Evolutionary conservation across 2,113 vertebrate species (phyloP).

Genomic region (crab-eating macaque (Macaca fascicularis)): DNA sequence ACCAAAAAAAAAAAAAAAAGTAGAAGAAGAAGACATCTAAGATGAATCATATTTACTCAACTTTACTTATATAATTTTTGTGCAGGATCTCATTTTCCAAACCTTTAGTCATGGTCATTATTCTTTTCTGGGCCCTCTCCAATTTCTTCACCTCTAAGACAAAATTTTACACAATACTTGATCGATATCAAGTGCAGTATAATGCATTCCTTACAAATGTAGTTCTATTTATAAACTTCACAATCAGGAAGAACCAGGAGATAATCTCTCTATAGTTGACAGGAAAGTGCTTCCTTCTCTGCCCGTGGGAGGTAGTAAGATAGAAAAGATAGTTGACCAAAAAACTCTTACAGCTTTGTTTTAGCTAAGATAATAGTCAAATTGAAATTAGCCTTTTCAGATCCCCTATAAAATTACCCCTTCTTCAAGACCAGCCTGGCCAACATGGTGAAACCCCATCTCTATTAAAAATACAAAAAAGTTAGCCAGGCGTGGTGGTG

Average conservation of each 20-base stretch:
- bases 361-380: constrained; percentile 32
- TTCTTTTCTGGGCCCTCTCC: constrained; percentile 27
- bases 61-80: constrained; percentile 23
- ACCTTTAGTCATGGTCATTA: constrained; percentile 28
- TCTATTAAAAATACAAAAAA: too few species aligned
- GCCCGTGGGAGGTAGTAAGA: background rate
- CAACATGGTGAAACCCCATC: too few species aligned
- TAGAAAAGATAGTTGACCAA: constrained; percentile 34
- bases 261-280: background rate
- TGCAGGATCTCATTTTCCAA: constrained; percentile 12
- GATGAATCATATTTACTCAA: constrained; percentile 11
- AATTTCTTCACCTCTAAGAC: constrained; percentile 45
- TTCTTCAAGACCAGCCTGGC: too few species aligned
- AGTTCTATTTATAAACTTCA: constrained; percentile 31
- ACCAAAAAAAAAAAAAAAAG: background rate
- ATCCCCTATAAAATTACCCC: background rate
- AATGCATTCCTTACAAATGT: constrained; percentile 47
- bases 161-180: constrained; percentile 33
- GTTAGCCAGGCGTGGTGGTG: too few species aligned
- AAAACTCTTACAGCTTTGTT: background rate
- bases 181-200: constrained; percentile 22
- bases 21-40: background rate
- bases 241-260: constrained; percentile 38
- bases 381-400: constrained; percentile 43
- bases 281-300: constrained; percentile 42